Evolutionary conservation across 1,140 invertebrate species (phyloP).

Genomic region (Trypoxylus dichotomus): DNA sequence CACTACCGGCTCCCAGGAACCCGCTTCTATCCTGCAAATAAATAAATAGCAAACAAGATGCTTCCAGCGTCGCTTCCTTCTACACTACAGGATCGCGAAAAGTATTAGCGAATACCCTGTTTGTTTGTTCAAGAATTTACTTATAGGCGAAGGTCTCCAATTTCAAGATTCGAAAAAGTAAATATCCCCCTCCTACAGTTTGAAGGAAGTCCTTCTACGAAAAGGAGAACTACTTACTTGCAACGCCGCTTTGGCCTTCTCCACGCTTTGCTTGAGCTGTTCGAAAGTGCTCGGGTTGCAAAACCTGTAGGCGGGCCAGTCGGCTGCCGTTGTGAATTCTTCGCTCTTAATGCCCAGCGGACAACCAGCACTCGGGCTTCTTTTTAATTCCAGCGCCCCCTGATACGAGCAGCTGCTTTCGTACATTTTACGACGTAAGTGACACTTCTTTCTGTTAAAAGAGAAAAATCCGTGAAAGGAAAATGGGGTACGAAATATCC

Average conservation of each 20-base stretch:
- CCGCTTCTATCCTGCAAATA: slow-evolving; percentile 49
- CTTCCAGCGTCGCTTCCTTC: no score
- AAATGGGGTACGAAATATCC: no score
- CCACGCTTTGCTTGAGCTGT: slow-evolving; percentile 84
- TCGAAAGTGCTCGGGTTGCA: slow-evolving; percentile 79
- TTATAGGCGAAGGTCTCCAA: no score
- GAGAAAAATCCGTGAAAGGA: not conserved
- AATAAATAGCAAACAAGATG: not conserved
- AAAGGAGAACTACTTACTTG: slow-evolving; percentile 52
- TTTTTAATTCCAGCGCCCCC: slow-evolving; percentile 78
- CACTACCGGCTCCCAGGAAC: slow-evolving; percentile 58
- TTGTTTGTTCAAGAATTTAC: no score
- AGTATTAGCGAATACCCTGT: no score
- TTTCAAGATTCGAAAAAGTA: no score
- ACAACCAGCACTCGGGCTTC: slow-evolving; percentile 58
- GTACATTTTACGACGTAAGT: slow-evolving; percentile 66
- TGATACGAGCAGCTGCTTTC: slow-evolving; percentile 88
- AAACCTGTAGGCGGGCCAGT: slow-evolving; percentile 74
- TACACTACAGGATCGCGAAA: no score
- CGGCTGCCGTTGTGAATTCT: slow-evolving; percentile 62
- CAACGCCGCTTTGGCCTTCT: slow-evolving; percentile 83
- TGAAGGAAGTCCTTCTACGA: not conserved
- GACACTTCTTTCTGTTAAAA: slow-evolving; percentile 51
- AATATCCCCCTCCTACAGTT: no score
- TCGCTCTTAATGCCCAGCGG: slow-evolving; percentile 59